These are phyloP conservation scores for Micropoecilia bifurca DNA, from an alignment of 2,797 vertebrate species.

Conservation along the genomic window DNA sequence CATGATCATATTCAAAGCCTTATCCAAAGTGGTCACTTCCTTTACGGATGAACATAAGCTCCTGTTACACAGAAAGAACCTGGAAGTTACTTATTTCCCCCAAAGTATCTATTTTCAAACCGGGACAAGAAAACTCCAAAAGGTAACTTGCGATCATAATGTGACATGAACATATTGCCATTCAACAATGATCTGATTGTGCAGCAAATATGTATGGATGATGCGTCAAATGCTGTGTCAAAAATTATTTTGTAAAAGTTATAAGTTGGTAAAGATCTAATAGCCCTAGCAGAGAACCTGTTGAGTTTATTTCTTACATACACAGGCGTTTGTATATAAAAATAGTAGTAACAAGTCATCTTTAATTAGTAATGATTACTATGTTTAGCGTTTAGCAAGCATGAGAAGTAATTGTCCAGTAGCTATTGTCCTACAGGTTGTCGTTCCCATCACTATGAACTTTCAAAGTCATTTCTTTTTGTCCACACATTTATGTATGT, in stretches of 20 bases:
- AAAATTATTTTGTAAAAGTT: not conserved
- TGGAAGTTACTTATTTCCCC: conserved; percentile 79
- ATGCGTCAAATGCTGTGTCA: not conserved
- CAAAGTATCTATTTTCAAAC: conserved; percentile 32
- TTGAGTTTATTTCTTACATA: not conserved
- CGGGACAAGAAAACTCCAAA: conserved; percentile 71
- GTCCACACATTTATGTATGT: not conserved
- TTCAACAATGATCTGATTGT: not conserved
- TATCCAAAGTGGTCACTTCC: conserved; percentile 82
- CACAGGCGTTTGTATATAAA: not conserved
- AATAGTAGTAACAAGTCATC: not conserved
- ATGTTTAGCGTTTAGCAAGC: not conserved
- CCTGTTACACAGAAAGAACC: conserved; percentile 66
- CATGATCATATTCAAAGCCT: conserved; percentile 79
- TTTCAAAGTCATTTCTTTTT: not conserved
- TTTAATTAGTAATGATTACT: not conserved
- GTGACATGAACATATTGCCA: not conserved
- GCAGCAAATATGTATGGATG: not conserved
- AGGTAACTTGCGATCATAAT: conserved; percentile 70
- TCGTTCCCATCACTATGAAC: not conserved
- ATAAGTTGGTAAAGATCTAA: not conserved
- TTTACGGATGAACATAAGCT: conserved; percentile 78
- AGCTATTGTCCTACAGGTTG: conserved; percentile 4
- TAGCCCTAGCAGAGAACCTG: not conserved
- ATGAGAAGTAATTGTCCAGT: not conserved